Evolutionary conservation across 2,797 vertebrate species (phyloP).

Genomic region (Fratercula arctica): DNA sequence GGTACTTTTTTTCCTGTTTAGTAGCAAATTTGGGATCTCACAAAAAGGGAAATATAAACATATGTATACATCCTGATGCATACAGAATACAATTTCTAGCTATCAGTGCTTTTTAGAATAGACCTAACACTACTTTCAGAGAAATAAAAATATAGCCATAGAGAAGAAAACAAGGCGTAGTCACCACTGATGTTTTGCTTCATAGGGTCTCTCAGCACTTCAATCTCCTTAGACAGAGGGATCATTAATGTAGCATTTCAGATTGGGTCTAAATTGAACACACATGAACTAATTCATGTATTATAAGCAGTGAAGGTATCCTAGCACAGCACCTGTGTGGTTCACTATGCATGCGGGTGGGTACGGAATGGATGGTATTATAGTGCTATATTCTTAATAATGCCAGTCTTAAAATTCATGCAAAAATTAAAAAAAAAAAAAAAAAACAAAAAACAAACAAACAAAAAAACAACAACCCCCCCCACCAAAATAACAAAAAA

Average conservation of each 20-base stretch:
- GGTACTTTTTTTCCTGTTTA: background rate
- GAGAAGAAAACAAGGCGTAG: background rate
- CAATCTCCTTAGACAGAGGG: background rate
- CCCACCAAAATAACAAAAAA: background rate
- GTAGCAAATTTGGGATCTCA: background rate
- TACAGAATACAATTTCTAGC: background rate
- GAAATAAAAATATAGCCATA: background rate
- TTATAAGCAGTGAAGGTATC: background rate
- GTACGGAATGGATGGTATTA: background rate
- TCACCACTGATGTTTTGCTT: background rate
- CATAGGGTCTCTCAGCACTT: background rate
- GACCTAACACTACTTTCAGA: background rate
- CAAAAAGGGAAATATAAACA: background rate
- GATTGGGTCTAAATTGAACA: background rate
- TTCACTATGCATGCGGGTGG: background rate
- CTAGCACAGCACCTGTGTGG: background rate
- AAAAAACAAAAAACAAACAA: no score
- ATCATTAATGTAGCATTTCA: background rate
- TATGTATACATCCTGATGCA: background rate
- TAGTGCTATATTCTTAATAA: background rate
- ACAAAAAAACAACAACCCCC: no score
- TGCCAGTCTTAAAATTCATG: background rate
- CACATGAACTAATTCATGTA: rapidly evolving
- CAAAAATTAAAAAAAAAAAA: background rate
- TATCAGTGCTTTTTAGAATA: background rate